Evolutionary conservation across 2,797 vertebrate genomes (phyloP).

Genomic region (Lutjanus argentimaculatus): DNA sequence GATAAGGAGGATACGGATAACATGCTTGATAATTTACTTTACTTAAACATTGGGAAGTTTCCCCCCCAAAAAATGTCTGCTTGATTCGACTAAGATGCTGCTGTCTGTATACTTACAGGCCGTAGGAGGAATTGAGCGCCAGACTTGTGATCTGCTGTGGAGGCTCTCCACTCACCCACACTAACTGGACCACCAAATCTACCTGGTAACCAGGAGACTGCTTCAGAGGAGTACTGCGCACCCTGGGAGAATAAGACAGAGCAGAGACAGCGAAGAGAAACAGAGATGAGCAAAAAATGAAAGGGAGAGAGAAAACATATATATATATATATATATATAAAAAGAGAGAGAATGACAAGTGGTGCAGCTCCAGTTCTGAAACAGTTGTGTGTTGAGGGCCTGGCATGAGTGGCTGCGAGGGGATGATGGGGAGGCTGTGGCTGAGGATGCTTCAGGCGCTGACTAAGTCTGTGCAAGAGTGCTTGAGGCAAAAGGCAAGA

Average conservation of each 20-base stretch:
- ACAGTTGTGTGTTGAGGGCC: constrained; percentile 48
- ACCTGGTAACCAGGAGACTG: constrained; percentile 97
- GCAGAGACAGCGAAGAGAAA: background rate
- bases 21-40: background rate
- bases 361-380: constrained; percentile 58
- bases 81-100: background rate
- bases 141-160: constrained; percentile 98
- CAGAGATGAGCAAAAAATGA: background rate
- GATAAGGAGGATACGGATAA: background rate
- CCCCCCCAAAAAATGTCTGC: background rate
- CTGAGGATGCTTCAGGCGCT: constrained; percentile 69
- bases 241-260: constrained; percentile 81
- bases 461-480: constrained; percentile 67
- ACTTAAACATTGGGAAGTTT: background rate
- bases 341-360: constrained; percentile 35
- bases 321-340: background rate
- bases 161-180: constrained; percentile 98
- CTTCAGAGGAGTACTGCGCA: constrained; percentile 95
- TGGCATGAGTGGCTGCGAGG: constrained; percentile 55
- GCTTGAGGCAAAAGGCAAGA: constrained; percentile 74
- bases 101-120: constrained; percentile 80
- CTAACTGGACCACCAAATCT: constrained; percentile 96
- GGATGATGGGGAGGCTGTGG: constrained; percentile 56
- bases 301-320: constrained; percentile 6
- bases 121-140: constrained; percentile 95